These are phyloP conservation scores for Enteromius trimaculatus DNA, from an alignment of 2,797 vertebrate genomes.

Conservation along the genomic window DNA sequence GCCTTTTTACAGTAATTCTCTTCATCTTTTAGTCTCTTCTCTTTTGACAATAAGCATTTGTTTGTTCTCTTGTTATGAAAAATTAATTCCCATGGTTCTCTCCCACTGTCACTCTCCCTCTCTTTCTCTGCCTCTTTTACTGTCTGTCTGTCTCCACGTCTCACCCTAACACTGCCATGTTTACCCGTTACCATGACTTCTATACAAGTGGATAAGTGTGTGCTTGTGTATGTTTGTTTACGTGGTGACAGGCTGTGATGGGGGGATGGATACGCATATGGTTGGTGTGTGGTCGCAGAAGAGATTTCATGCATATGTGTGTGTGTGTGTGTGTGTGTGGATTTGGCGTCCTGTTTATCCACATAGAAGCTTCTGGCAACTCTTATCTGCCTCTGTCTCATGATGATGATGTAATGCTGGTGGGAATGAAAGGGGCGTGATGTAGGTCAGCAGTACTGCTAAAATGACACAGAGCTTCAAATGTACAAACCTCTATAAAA, in stretches of 20 bases:
- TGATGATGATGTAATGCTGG: conserved; percentile 48
- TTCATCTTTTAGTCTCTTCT: not conserved
- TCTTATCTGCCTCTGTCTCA: conserved; percentile 45
- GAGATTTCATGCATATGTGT: not conserved
- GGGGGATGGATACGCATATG: conserved; percentile 18
- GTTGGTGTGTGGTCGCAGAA: conserved; percentile 32
- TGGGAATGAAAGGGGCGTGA: conserved; percentile 16
- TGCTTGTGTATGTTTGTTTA: conserved; percentile 55
- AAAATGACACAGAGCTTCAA: conserved; percentile 37
- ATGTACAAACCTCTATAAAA: conserved; percentile 30
- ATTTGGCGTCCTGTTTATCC: conserved; percentile 34
- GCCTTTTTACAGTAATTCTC: not conserved
- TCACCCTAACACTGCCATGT: conserved; percentile 46
- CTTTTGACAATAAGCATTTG: not conserved
- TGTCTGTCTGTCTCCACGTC: conserved; percentile 28
- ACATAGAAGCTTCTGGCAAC: conserved; percentile 38
- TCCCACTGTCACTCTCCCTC: conserved; percentile 15
- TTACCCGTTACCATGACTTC: conserved; percentile 47
- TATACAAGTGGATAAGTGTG: conserved; percentile 39
- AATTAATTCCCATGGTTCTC: not conserved
- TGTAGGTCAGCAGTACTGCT: conserved; percentile 21
- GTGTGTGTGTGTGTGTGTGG: conserved; percentile 28
- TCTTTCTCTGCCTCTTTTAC: conserved; percentile 40
- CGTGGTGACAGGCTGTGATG: conserved; percentile 31
- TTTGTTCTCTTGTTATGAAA: conserved; percentile 1